Base-by-base conservation (phyloP, 2,113 vertebrate genomes). In the Thalassoma bifasciatum region DNA sequence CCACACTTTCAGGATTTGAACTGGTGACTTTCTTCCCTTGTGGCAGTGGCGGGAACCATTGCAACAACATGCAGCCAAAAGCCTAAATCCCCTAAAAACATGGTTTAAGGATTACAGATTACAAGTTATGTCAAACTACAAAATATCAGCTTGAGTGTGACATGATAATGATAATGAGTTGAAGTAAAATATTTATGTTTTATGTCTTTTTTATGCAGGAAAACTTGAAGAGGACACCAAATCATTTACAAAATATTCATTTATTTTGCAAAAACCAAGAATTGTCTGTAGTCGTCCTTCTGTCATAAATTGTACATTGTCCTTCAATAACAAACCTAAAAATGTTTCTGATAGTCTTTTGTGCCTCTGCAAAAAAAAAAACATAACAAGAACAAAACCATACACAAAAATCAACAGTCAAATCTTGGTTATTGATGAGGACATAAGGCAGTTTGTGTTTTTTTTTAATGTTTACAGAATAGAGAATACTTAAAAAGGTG, bases 201-300 rank as follows among this genome's bases (percentile, higher is more conserved):
- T 44, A n/a, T 8, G 22, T 17, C 19, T 36, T 12, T 11, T 42
- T 3, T 40, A 1, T 17, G 22, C 1, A 11, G 10, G 8, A 57
- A 11, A 65, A 30, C 3, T 12, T 37, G 1, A 54, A 52, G 14
- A 36, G 5, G 21, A 51, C 38, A 61, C 30, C 40, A 8, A 75
- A 9, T 77, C 54, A 81, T 79, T 82, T 77, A 81, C 49, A 68
- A 83, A 88, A 84, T 54, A 65, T 17, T 26, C 34, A 38, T 86
- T 85, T 83, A 83, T 86, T 88, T 86, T 50, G 52, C 22, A 75
- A 84, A 76, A 70, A 73, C 1, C 22, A 10, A 1, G 62, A 72
- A 22, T 38, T 53, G 57, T 69, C n/a, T 59, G 44, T 51, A 46
- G 51, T 51, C 6, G 13, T 67, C 37, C 51, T 37, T 61, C 37